Evolutionary conservation across 2,797 vertebrate genomes (phyloP), one percentile per base, ranked within the genome.

Genomic region (Hyperoplus immaculatus): DNA sequence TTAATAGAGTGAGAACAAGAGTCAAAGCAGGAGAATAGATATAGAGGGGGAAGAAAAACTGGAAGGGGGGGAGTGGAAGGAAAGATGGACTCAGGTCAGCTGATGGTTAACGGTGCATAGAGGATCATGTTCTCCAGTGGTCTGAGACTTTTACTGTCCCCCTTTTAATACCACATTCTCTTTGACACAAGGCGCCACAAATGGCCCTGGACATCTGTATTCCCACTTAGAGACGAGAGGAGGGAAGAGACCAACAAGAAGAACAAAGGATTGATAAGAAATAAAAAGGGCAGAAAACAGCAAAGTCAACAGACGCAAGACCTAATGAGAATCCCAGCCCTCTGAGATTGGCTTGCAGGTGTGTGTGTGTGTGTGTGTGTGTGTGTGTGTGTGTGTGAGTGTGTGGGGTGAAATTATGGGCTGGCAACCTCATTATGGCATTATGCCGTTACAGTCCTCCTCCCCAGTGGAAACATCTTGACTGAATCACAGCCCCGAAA

Each of bases 381-480:
- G 29, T 18, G 41, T 64, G 66, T 89, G 83, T 64, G 82, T 90
- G 87, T 89, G 81, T 64, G 82, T 90, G 87, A 88, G 83, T 65
- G 64, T 18, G 38, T 59, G 70, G 41, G 72, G 72, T 70, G 68
- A 77, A 71, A 81, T 75, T 69, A 81, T 53, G 67, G 61, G 68
- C 86, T 84, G 77, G 72, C 64, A 75, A 38, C 61, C 79, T 77
- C 80, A 82, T 88, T 61, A 80, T 3, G 59, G 53, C 59, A 29
- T 69, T 84, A 69, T 69, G 60, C 73, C 51, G 71, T 73, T 84
- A 57, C 61, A 76, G 47, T 75, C 43, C 54, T 85, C 43, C 54
- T 85, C 45, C 45, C 5, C 71, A 65, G 58, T 88, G 74, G 73
- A 88, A 89, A 89, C 90, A 93, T 91, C 88, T 91, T 90, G 90